Percentiles rank a stretch among this genome's conserved stretches.
Conservation (phyloP, 1,140 invertebrate genomes). For the Drosophila micromelanica region DNA sequence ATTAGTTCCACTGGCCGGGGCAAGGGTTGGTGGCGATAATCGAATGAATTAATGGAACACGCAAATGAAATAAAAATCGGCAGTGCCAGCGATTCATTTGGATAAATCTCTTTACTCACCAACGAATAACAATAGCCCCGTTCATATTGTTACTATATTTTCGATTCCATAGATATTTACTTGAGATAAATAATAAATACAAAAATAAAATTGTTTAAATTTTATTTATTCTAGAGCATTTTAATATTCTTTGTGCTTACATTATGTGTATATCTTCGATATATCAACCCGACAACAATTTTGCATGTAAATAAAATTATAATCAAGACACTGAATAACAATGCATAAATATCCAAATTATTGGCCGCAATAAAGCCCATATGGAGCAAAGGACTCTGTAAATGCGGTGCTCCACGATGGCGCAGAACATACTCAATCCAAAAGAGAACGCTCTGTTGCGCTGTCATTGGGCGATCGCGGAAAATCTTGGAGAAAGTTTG, state of each 20-base stretch:
- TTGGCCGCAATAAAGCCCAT: constrained; percentile 76
- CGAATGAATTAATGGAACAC: constrained; percentile 70
- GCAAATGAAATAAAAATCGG: constrained; percentile 65
- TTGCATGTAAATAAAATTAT: not conserved
- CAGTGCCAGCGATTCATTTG: constrained; percentile 54
- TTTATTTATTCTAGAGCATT: constrained; percentile 1
- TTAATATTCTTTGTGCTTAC: not conserved
- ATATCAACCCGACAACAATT: not conserved
- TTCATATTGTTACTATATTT: not conserved
- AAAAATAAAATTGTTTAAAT: not conserved
- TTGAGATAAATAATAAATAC: not conserved
- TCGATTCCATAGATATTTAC: not conserved
- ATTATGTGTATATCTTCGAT: not conserved
- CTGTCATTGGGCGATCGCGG: constrained; percentile 61
- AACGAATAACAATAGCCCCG: constrained; percentile 16
- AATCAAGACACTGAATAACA: constrained; percentile 12
- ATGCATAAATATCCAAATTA: constrained; percentile 56
- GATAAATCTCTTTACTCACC: constrained; percentile 49
- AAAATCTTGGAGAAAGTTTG: constrained; percentile 54
- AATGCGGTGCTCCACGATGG: constrained; percentile 81
- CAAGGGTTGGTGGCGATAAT: constrained; percentile 54
- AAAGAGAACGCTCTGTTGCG: constrained; percentile 81
- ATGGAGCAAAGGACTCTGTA: constrained; percentile 55
- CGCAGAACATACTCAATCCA: constrained; percentile 85
- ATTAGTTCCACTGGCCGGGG: constrained; percentile 49